These are phyloP conservation scores for Coturnix japonica DNA, from an alignment of 2,113 vertebrate genomes.

Conservation along the genomic window DNA sequence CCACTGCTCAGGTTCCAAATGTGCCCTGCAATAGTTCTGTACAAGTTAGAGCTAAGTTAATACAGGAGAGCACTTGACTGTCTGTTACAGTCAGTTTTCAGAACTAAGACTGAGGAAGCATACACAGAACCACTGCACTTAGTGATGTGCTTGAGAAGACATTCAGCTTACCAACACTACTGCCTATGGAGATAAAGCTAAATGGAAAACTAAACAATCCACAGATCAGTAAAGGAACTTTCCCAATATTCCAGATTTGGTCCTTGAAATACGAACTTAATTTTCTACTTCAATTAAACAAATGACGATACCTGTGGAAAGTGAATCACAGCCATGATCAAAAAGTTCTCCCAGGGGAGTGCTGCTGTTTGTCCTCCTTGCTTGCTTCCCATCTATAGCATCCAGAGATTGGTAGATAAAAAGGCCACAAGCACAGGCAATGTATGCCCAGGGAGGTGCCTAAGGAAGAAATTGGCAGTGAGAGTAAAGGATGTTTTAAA, in stretches of 20 bases:
- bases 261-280: neutral
- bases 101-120: neutral
- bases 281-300: neutral
- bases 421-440: slow-evolving; percentile 93
- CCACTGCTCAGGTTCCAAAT: neutral
- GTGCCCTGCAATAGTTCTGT: neutral
- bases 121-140: neutral
- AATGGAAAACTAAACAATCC: neutral
- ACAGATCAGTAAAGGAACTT: neutral
- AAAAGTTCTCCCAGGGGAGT: slow-evolving; percentile 97
- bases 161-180: neutral
- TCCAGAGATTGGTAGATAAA: slow-evolving; percentile 98
- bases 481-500: neutral
- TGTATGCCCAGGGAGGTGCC: slow-evolving; percentile 96
- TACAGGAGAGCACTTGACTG: neutral
- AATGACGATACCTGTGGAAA: slow-evolving; percentile 89
- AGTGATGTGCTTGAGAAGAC: neutral
- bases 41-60: neutral
- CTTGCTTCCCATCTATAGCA: slow-evolving; percentile 98
- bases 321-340: slow-evolving; percentile 97
- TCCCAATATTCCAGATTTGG: neutral
- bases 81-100: neutral
- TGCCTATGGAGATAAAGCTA: neutral
- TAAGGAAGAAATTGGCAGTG: slow-evolving; percentile 57
- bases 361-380: slow-evolving; percentile 95